phyloP scores from a whole-genome alignment of 2,113 vertebrate species.

The Anhinga anhinga region DNA sequence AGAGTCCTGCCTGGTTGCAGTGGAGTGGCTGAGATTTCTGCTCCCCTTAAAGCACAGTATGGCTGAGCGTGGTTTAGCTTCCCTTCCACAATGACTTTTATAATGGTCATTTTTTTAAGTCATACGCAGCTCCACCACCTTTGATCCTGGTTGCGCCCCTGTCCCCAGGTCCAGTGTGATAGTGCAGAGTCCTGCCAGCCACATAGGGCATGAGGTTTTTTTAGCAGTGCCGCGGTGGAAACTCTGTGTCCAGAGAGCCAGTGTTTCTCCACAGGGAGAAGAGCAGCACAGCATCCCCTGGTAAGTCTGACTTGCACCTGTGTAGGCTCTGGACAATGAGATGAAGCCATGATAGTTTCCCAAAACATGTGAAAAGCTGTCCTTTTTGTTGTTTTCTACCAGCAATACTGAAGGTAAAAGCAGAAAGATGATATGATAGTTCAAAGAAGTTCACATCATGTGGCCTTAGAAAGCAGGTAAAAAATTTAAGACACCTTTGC shows the following conservation, averaged over 20 bases:
- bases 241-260: neutral
- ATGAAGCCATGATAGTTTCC: neutral
- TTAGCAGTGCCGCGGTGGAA: neutral
- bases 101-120: neutral
- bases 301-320: neutral
- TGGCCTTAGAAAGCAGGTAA: neutral
- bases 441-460: neutral
- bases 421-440: neutral
- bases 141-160: neutral
- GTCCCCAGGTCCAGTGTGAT: neutral
- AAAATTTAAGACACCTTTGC: neutral
- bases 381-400: neutral
- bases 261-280: neutral
- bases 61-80: neutral
- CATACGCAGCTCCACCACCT: neutral
- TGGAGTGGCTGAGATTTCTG: neutral
- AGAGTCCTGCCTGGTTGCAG: neutral
- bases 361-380: neutral
- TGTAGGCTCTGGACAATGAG: neutral
- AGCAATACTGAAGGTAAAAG: neutral
- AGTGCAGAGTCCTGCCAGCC: neutral
- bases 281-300: neutral
- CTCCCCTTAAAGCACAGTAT: neutral
- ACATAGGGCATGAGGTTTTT: neutral
- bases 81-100: neutral